Percentiles rank a stretch among this genome's conserved stretches.
These are phyloP conservation scores for Dromaius novaehollandiae DNA, from an alignment of 2,113 vertebrate species.

Conservation along the genomic window DNA sequence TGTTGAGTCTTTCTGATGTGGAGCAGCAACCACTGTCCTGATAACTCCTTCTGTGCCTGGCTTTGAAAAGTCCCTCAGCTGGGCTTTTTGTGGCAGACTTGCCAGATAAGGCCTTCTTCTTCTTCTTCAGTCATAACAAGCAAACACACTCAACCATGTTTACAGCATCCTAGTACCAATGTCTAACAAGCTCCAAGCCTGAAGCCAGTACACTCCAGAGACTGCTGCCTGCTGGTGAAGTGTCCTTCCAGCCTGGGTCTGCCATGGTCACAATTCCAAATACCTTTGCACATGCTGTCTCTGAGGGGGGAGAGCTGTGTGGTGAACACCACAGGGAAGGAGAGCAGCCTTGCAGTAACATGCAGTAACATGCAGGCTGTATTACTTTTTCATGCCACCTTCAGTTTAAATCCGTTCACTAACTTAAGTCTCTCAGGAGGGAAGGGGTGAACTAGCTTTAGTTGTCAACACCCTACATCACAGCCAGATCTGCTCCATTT, in stretches of 20 bases:
- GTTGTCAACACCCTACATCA: neutral
- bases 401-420: neutral
- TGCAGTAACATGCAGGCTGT: too few relatives aligned
- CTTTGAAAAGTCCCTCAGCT: neutral
- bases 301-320: neutral
- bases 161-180: neutral
- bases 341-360: too few relatives aligned
- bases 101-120: neutral
- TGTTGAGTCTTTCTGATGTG: neutral
- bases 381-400: neutral
- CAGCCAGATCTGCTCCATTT: neutral
- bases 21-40: neutral
- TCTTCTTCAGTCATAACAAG: neutral
- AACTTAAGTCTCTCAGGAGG: neutral
- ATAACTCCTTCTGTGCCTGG: neutral
- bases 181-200: neutral
- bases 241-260: neutral
- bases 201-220: neutral
- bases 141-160: neutral
- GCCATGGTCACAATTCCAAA: neutral
- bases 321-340: neutral
- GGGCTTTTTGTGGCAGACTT: neutral
- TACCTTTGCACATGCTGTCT: neutral
- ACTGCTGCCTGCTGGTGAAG: neutral
- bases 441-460: neutral